Conservation (phyloP, 2,113 vertebrate species). For the Mionectes macconnelli region DNA sequence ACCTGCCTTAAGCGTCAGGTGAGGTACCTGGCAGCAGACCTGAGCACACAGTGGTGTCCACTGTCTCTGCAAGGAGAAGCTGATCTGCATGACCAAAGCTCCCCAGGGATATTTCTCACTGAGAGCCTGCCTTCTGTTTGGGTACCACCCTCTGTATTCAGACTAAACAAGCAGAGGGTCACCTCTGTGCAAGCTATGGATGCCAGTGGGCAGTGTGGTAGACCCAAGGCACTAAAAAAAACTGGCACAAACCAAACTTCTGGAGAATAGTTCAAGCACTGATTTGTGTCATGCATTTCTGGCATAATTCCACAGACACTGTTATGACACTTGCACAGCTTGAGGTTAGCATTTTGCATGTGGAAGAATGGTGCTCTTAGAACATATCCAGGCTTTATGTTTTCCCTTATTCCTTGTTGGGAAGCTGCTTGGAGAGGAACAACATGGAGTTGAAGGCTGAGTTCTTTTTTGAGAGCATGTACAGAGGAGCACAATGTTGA, state of each 20-base stretch:
- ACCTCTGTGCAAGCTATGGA: fast-evolving
- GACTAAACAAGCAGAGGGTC: background rate
- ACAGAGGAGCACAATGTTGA: background rate
- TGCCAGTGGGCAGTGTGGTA: background rate
- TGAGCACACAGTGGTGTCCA: fast-evolving
- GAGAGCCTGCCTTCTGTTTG: background rate
- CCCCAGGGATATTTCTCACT: fast-evolving
- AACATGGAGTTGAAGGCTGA: background rate
- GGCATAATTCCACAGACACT: background rate
- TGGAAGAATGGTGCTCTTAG: background rate
- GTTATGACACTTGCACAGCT: background rate
- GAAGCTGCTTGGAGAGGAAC: background rate
- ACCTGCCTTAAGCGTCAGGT: background rate
- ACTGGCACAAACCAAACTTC: background rate
- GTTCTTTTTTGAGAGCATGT: background rate
- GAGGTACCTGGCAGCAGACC: background rate
- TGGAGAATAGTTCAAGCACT: background rate
- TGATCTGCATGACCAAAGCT: background rate
- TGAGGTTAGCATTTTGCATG: background rate
- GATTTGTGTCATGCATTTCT: background rate
- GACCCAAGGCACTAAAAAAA: background rate
- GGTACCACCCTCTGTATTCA: fast-evolving
- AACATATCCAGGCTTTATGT: background rate
- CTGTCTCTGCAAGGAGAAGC: background rate
- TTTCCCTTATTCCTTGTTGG: background rate